Percentiles rank a stretch among this genome's conserved stretches.
Conservation (phyloP, 2,888 invertebrate genomes). For the Cryptosula pallasiana region DNA sequence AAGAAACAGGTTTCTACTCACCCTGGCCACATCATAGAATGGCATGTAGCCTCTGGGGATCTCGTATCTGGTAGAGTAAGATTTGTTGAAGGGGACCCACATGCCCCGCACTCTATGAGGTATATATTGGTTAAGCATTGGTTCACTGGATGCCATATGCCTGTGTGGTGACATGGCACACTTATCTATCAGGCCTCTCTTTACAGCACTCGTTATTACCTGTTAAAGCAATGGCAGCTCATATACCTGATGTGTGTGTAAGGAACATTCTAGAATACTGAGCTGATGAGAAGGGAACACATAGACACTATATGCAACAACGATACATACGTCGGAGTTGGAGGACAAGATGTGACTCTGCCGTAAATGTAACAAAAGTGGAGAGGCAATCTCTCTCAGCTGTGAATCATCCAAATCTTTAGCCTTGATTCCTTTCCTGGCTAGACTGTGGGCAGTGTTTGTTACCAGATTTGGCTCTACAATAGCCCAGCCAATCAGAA, state of each 20-base stretch:
- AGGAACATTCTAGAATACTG: no score
- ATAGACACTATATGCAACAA: no score
- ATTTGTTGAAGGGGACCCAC: conserved; percentile 46
- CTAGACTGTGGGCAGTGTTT: conserved; percentile 86
- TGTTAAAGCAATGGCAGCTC: conserved; percentile 62
- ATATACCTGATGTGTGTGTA: no score
- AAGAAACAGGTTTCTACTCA: no score
- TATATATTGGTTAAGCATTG: conserved; percentile 75
- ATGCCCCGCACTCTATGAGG: conserved; percentile 60
- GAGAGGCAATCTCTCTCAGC: conserved; percentile 75
- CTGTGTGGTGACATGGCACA: not conserved
- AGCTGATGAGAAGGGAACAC: no score
- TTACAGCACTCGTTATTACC: conserved; percentile 59
- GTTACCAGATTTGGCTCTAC: conserved; percentile 81
- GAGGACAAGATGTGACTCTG: conserved; percentile 85
- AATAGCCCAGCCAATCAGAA: not conserved
- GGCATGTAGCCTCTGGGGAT: conserved; percentile 88
- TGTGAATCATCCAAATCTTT: conserved; percentile 77
- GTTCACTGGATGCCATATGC: conserved; percentile 58
- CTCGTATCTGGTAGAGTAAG: conserved; percentile 56
- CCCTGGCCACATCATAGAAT: conserved; percentile 89
- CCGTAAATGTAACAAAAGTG: conserved; percentile 76
- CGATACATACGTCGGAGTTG: conserved; percentile 54
- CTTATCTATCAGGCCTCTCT: conserved; percentile 64
- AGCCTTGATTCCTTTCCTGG: conserved; percentile 76